Conservation (phyloP, 2,113 vertebrate species). For the Vulpes vulpes region DNA sequence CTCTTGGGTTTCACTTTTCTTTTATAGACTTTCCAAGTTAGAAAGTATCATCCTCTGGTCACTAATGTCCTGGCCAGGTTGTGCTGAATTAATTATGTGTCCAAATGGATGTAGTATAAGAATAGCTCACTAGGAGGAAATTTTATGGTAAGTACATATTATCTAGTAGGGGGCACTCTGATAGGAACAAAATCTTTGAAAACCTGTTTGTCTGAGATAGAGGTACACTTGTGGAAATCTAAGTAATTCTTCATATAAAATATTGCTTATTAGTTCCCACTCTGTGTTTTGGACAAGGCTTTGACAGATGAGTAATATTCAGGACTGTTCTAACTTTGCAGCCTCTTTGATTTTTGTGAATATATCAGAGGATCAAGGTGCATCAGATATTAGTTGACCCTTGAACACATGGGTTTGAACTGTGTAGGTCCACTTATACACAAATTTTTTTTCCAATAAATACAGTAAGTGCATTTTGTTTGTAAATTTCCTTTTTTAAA, state of each 20-base stretch:
- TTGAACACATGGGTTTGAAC: background rate
- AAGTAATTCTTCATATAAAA: background rate
- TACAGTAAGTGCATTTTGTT: background rate
- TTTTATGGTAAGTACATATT: background rate
- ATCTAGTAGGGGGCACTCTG: background rate
- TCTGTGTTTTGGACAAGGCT: constrained; percentile 15
- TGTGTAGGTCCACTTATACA: background rate
- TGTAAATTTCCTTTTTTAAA: too few relatives aligned
- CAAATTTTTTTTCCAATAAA: background rate
- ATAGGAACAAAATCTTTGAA: background rate
- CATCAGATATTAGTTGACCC: background rate
- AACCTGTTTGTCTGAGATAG: background rate
- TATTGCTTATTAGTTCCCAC: background rate
- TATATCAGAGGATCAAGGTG: background rate
- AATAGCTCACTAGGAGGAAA: constrained; percentile 17
- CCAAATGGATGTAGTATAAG: background rate
- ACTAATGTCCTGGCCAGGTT: background rate
- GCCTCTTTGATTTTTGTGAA: background rate
- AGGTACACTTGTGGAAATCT: background rate
- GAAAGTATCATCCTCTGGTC: background rate
- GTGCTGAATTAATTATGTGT: background rate
- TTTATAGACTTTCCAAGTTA: background rate
- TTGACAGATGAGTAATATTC: background rate
- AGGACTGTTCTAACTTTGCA: background rate
- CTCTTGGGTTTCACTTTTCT: background rate